Percentiles rank a stretch among this genome's conserved stretches.
Conservation (phyloP, 2,888 invertebrate species). For the Lycaena phlaeas region DNA sequence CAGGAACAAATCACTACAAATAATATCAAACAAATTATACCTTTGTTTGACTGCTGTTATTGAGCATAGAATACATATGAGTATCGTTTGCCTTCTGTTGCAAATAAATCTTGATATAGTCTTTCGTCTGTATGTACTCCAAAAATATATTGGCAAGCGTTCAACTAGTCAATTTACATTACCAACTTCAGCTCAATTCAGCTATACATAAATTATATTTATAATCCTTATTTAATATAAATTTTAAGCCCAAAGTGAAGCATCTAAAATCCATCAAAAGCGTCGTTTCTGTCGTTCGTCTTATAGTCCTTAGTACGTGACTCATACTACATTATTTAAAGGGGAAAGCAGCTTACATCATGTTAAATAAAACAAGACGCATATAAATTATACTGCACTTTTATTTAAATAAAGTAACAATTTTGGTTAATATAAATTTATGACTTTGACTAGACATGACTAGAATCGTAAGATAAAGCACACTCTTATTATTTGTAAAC, state of each 20-base stretch:
- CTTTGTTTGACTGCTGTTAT: conserved; percentile 4
- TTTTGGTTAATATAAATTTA: conserved; percentile 20
- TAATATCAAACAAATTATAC: background rate
- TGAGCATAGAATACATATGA: conserved; percentile 7
- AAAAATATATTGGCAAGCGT: conserved; percentile 12
- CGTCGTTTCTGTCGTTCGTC: conserved; percentile 54
- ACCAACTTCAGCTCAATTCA: conserved; percentile 8
- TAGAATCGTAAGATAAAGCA: conserved; percentile 46
- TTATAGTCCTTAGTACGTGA: conserved; percentile 36
- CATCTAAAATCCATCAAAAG: conserved; percentile 51
- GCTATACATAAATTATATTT: conserved; percentile 12
- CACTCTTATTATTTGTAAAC: conserved; percentile 27
- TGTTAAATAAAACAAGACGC: conserved; percentile 60
- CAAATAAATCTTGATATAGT: conserved; percentile 11
- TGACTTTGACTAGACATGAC: conserved; percentile 51
- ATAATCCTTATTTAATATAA: conserved; percentile 17
- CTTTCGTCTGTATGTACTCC: conserved; percentile 12
- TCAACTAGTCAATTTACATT: conserved; percentile 11
- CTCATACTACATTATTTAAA: conserved; percentile 4
- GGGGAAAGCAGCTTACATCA: conserved; percentile 23
- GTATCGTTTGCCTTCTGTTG: conserved; percentile 8
- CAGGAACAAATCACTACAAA: conserved; percentile 5
- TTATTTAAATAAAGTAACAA: conserved; percentile 50
- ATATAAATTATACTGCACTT: conserved; percentile 29
- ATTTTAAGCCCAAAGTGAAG: conserved; percentile 45